Evolutionary conservation across 1,140 invertebrate species (phyloP).

Genomic region (Hylaeus volcanicus): DNA sequence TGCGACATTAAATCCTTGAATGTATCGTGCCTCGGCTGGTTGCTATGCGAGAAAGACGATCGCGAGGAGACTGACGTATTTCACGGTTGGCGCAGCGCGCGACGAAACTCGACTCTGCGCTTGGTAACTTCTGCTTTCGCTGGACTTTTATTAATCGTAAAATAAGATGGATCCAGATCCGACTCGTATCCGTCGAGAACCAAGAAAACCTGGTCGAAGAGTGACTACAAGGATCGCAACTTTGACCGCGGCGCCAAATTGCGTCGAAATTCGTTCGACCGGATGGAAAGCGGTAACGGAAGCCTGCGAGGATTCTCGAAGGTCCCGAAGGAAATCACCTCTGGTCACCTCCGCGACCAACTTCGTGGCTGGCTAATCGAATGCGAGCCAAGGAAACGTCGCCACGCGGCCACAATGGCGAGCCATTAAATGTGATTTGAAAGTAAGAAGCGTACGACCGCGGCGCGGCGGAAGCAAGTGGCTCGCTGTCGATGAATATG

Average conservation of each 20-base stretch:
- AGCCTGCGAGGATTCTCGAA: neutral
- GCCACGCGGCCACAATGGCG: neutral
- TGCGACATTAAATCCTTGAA: slow-evolving; percentile 18
- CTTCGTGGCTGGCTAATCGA: slow-evolving; percentile 13
- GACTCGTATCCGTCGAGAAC: neutral
- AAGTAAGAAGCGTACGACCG: slow-evolving; percentile 45
- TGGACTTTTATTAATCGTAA: too few relatives aligned
- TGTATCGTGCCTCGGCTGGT: neutral
- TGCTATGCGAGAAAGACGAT: slow-evolving; percentile 35
- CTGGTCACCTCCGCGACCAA: slow-evolving; percentile 13
- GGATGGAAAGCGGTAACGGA: slow-evolving; percentile 33
- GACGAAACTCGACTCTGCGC: too few relatives aligned
- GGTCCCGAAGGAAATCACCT: slow-evolving; percentile 41
- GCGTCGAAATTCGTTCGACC: neutral
- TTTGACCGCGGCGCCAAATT: neutral
- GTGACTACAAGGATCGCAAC: neutral
- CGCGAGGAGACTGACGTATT: neutral
- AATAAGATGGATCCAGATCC: too few relatives aligned
- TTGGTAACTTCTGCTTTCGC: too few relatives aligned
- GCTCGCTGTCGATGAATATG: slow-evolving; percentile 73
- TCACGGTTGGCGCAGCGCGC: neutral
- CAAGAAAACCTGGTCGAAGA: neutral
- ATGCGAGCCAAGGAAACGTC: slow-evolving; percentile 7
- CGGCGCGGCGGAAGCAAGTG: slow-evolving; percentile 69
- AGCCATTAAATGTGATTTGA: slow-evolving; percentile 42